phyloP scores from a whole-genome alignment of 2,113 vertebrate genomes.

The Jacana jacana region DNA sequence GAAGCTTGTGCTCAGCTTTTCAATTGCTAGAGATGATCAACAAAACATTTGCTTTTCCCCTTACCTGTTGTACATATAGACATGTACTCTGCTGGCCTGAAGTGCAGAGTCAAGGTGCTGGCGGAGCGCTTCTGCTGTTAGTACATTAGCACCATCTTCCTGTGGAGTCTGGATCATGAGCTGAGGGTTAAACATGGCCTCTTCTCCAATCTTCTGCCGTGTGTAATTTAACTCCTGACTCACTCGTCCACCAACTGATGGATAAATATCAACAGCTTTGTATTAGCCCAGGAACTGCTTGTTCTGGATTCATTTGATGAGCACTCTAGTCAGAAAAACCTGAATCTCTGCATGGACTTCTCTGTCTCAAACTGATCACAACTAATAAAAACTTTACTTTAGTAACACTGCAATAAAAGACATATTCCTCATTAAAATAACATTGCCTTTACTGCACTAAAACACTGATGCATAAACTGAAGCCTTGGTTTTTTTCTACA shows the following conservation, averaged over 20 bases:
- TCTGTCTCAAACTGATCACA: neutral
- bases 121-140: conserved; percentile 90
- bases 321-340: neutral
- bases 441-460: neutral
- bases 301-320: neutral
- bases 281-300: conserved; percentile 35
- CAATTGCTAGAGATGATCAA: neutral
- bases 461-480: neutral
- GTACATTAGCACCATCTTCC: conserved; percentile 89
- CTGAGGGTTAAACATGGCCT: conserved; percentile 98
- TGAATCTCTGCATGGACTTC: too few relatives aligned
- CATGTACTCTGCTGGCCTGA: conserved; percentile 93
- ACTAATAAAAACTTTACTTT: neutral
- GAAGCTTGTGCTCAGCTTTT: accelerated
- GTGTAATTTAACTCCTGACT: conserved; percentile 97
- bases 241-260: conserved; percentile 93
- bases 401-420: neutral
- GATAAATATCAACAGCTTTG: conserved; percentile 47
- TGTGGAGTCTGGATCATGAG: conserved; percentile 98
- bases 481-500: neutral
- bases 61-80: conserved; percentile 97
- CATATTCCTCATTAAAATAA: neutral
- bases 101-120: conserved; percentile 96
- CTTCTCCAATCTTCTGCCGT: conserved; percentile 96
- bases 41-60: neutral